Evolutionary conservation across 2,113 vertebrate genomes (phyloP).

Genomic region (Poecile atricapillus): DNA sequence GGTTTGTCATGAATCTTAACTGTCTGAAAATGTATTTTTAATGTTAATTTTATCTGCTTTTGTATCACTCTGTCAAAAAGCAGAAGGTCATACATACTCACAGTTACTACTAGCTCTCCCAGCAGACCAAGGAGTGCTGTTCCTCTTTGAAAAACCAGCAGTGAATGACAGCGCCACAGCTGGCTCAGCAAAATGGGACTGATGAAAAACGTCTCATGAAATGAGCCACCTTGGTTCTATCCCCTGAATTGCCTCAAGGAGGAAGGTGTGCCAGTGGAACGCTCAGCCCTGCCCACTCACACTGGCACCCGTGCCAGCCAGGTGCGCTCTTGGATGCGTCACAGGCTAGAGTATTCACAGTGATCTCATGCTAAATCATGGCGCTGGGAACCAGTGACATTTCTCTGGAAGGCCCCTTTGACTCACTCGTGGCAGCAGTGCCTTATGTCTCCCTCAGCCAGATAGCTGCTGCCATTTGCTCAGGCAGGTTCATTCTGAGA

Average conservation of each 20-base stretch:
- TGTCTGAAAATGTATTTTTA: neutral
- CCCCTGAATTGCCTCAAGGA: neutral
- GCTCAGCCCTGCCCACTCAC: neutral
- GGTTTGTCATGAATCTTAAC: neutral
- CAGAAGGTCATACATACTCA: neutral
- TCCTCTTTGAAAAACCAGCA: neutral
- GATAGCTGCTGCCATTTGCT: neutral
- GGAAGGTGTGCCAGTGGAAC: neutral
- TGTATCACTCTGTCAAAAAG: neutral
- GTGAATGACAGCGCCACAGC: neutral
- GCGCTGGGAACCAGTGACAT: neutral
- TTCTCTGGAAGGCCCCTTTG: neutral
- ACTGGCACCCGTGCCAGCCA: accelerated
- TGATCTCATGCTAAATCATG: neutral
- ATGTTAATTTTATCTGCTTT: neutral
- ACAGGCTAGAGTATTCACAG: neutral
- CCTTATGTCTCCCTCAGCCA: neutral
- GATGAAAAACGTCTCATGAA: neutral
- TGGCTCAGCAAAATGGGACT: neutral
- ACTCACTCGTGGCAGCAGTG: accelerated
- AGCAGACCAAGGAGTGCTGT: neutral
- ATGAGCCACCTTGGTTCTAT: neutral
- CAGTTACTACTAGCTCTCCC: neutral
- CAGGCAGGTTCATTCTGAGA: neutral
- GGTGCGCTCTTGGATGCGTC: neutral